phyloP scores from a whole-genome alignment of 37 sponge, comb jelly and placozoan genomes.

The Crambe crambe region DNA sequence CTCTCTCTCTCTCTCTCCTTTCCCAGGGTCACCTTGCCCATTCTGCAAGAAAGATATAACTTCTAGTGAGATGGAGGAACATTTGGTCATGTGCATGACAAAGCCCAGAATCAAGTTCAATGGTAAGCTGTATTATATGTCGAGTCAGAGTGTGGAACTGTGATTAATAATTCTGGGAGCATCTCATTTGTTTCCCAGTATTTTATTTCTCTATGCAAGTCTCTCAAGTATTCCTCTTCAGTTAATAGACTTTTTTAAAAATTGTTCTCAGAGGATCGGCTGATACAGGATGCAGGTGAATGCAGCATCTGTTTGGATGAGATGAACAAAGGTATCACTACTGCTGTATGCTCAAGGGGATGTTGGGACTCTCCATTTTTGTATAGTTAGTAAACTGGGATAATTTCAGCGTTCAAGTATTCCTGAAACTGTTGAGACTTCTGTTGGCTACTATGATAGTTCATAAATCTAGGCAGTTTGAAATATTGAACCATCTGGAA shows the following conservation, averaged over 20 bases:
- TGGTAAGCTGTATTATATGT: constrained; percentile 20
- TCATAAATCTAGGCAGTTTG: not conserved
- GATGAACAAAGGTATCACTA: constrained; percentile 65
- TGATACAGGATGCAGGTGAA: constrained; percentile 76
- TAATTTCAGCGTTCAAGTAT: no score
- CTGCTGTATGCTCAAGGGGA: not conserved
- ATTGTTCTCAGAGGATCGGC: constrained; percentile 76
- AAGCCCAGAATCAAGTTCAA: constrained; percentile 71
- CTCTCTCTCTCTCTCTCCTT: constrained; percentile 35
- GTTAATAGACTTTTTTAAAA: no score
- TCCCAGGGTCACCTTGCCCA: constrained; percentile 71
- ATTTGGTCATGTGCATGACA: constrained; percentile 54
- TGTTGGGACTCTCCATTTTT: not conserved
- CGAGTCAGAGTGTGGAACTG: not conserved
- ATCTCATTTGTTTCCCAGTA: no score
- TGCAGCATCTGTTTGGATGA: constrained; percentile 93
- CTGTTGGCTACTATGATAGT: not conserved
- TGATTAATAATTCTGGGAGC: no score
- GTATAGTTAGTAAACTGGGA: not conserved
- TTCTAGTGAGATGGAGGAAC: constrained; percentile 69
- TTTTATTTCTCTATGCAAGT: no score
- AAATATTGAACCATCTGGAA: no score
- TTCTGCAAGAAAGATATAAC: constrained; percentile 62
- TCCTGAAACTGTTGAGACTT: not conserved
- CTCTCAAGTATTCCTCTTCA: no score